Evolutionary conservation across 2,797 vertebrate genomes (phyloP), one percentile per base, ranked within the genome.

Genomic region (Rhinoraja longicauda): DNA sequence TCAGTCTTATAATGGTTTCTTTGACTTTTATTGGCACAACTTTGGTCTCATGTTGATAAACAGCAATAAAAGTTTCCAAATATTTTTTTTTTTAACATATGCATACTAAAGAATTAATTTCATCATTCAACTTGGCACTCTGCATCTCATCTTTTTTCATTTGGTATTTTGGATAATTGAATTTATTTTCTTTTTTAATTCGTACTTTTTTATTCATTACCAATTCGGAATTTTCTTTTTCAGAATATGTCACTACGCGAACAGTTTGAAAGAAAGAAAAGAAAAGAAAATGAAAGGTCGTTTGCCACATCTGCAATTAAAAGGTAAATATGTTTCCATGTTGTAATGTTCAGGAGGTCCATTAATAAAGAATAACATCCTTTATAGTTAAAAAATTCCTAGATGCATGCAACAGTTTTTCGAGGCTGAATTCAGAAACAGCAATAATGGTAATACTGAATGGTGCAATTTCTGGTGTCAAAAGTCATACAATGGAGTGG

Each of bases 231-330:
- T 15, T 73, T 32, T n/a, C n/a, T 90, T 21, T 70, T 91, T 72
- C 13, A 92, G 90, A 75, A 53, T 8, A 15, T 17, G 36, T 57
- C 70, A 73, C 13, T 75, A 10, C 2, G 0, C 17, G 24, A 92
- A 4, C 4, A 2, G 39, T 92, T 73, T 53, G 90, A 0, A 45
- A 70, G 67, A 6, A 36, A 91, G 90, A 73, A 91, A 39, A 67
- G 12, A 91, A 91, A 92, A 92, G 90, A 53, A 12, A 75, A 72
- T 26, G 90, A n/a, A 17, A 92, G 57, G 39, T 39, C 53, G 70
- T 7, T 92, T 75, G 9, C 21, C 4, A 1, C 36, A 45, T 29
- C 21, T 39, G 36, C 24, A 15, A 36, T 72, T 75, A 92, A 73
- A 92, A n/a, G 90, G 90, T 92, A 92, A 5, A 91, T 5, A 45